phyloP scores from a whole-genome alignment of 2,888 invertebrate genomes.

The Junonia oenone region DNA sequence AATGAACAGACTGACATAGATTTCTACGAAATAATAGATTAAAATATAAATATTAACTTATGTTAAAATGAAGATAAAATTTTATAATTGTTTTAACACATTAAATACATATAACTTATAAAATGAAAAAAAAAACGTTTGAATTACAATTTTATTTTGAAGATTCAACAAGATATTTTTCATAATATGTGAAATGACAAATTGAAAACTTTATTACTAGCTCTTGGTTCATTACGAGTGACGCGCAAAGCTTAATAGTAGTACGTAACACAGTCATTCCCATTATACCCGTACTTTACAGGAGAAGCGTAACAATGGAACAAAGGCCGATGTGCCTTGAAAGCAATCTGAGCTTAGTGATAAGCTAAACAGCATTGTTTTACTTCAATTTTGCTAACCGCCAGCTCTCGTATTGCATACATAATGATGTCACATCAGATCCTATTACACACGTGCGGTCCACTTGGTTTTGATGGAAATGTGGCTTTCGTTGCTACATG shows the following conservation, averaged over 20 bases:
- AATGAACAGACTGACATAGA: too few relatives aligned
- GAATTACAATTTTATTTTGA: too few relatives aligned
- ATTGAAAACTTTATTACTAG: background rate
- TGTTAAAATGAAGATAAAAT: too few relatives aligned
- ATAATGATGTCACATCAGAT: conserved; percentile 33
- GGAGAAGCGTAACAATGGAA: conserved; percentile 54
- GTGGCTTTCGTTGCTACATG: conserved; percentile 1
- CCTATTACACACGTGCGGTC: conserved; percentile 32
- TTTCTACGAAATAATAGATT: too few relatives aligned
- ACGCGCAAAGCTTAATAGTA: conserved; percentile 10
- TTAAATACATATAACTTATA: too few relatives aligned
- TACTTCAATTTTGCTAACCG: conserved; percentile 39
- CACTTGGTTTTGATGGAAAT: conserved; percentile 10
- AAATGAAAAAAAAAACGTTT: too few relatives aligned
- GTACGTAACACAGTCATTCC: conserved; percentile 38
- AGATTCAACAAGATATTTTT: too few relatives aligned
- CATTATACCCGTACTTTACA: conserved; percentile 47
- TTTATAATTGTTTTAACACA: too few relatives aligned
- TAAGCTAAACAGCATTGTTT: conserved; percentile 62
- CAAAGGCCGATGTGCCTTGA: conserved; percentile 52
- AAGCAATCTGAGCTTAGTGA: conserved; percentile 39
- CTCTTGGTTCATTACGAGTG: conserved; percentile 16
- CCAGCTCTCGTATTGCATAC: conserved; percentile 40
- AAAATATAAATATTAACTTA: too few relatives aligned
- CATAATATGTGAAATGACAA: too few relatives aligned